Evolutionary conservation across 2,888 invertebrate species (phyloP).

Genomic region (Clitarchus hookeri): DNA sequence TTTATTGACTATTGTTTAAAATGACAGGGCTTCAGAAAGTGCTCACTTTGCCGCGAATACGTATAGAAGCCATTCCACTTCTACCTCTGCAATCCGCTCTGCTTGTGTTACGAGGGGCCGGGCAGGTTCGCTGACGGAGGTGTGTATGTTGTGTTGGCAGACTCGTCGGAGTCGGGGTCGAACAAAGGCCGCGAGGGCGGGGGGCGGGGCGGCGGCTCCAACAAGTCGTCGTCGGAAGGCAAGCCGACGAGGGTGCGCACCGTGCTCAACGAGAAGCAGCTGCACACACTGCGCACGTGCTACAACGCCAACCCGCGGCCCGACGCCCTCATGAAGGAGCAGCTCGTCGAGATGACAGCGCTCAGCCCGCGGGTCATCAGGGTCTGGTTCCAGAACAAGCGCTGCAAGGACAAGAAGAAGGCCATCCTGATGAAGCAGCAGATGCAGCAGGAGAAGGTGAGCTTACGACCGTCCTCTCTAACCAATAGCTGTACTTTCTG

Average conservation of each 20-base stretch:
- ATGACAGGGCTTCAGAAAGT: too few species aligned
- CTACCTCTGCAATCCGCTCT: too few species aligned
- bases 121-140: too few species aligned
- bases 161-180: slow-evolving; percentile 91
- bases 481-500: too few species aligned
- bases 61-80: too few species aligned
- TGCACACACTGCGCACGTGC: slow-evolving; percentile 96
- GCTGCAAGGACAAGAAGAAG: slow-evolving; percentile 97
- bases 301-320: slow-evolving; percentile 98
- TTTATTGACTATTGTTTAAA: too few species aligned
- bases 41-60: too few species aligned
- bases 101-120: too few species aligned
- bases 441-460: slow-evolving; percentile 97
- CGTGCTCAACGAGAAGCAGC: slow-evolving; percentile 97
- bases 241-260: slow-evolving; percentile 99
- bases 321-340: slow-evolving; percentile 99
- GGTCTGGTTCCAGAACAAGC: slow-evolving; percentile 99
- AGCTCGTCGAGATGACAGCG: slow-evolving; percentile 98
- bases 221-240: slow-evolving; percentile 66
- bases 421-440: slow-evolving; percentile 96
- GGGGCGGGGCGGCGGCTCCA: slow-evolving; percentile 53
- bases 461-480: too few species aligned
- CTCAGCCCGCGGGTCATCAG: slow-evolving; percentile 96
- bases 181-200: slow-evolving; percentile 72
- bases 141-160: slow-evolving; percentile 58